Conservation (phyloP, 2,797 vertebrate species). For the Cossypha caffra region DNA sequence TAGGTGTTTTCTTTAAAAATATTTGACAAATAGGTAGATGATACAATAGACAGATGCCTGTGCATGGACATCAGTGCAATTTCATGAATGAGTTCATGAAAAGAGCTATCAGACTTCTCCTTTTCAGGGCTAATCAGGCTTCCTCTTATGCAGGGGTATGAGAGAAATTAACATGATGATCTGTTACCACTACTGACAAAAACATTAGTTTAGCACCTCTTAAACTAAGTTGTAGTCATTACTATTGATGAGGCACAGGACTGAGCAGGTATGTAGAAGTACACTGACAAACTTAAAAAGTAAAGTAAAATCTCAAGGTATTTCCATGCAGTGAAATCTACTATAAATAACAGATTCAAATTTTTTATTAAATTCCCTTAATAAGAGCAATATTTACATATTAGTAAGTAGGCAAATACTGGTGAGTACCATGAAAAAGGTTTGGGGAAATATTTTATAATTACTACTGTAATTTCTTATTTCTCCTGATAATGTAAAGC, state of each 20-base stretch:
- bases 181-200: not conserved
- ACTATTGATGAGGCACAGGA: not conserved
- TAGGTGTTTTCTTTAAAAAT: not conserved
- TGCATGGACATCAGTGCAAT: not conserved
- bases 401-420: not conserved
- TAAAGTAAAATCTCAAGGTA: not conserved
- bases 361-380: not conserved
- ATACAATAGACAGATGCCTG: not conserved
- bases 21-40: not conserved
- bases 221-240: not conserved
- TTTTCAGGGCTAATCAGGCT: not conserved
- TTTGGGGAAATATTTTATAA: not conserved
- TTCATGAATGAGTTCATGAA: not conserved
- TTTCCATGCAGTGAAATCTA: not conserved
- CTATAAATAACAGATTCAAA: not conserved
- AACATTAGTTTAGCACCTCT: not conserved
- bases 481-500: not conserved
- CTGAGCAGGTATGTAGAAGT: not conserved
- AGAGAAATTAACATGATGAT: not conserved
- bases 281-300: not conserved
- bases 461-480: not conserved
- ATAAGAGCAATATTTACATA: not conserved
- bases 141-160: not conserved
- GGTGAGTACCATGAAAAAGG: not conserved
- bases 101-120: not conserved